Percentiles rank a stretch among this genome's conserved stretches.
These are phyloP conservation scores for Sthenelais limicola DNA, from an alignment of 2,888 invertebrate species.

Conservation along the genomic window DNA sequence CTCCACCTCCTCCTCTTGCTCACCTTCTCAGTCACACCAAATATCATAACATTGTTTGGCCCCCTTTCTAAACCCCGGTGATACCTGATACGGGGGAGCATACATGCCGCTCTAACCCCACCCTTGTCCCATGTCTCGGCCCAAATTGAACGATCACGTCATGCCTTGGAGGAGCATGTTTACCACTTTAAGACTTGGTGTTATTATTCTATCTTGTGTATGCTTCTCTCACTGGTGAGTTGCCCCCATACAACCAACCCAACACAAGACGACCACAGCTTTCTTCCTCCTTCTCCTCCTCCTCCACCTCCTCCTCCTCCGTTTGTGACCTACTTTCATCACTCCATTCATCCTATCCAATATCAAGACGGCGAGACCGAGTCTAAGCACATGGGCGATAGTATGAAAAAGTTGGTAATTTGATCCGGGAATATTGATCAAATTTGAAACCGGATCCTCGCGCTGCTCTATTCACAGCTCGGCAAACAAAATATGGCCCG, in stretches of 20 bases:
- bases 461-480: conserved; percentile 39
- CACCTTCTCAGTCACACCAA: neutral
- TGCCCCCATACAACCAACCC: neutral
- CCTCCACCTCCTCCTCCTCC: neutral
- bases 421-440: conserved; percentile 37
- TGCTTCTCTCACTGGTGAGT: neutral
- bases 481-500: conserved; percentile 34
- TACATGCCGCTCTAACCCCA: neutral
- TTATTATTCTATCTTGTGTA: neutral
- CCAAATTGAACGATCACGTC: conserved; percentile 30
- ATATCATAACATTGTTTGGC: conserved; percentile 33
- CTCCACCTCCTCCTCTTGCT: neutral
- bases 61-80: conserved; percentile 2
- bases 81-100: conserved; percentile 11
- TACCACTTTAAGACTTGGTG: neutral
- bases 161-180: conserved; percentile 4
- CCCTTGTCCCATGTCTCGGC: conserved; percentile 11
- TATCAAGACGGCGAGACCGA: too few relatives aligned
- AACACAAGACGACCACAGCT: neutral
- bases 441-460: conserved; percentile 27
- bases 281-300: neutral
- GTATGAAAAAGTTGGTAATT: conserved; percentile 32
- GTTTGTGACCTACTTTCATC: conserved; percentile 22
- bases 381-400: too few relatives aligned
- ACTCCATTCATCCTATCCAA: conserved; percentile 23